phyloP scores from a whole-genome alignment of 2,113 vertebrate species.

The Bucco capensis region DNA sequence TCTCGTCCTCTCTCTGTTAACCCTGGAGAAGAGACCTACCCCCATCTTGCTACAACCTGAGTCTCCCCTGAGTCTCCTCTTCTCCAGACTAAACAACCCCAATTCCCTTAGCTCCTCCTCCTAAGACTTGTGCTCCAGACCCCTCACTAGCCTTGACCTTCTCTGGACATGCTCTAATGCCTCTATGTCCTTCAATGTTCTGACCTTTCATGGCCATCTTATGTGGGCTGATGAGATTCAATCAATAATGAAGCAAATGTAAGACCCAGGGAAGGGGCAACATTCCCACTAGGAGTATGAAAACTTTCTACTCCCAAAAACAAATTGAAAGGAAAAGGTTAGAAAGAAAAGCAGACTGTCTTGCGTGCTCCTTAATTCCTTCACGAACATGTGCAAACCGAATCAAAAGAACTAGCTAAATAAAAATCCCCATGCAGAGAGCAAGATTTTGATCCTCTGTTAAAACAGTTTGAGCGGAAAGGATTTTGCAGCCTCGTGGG shows the following conservation, averaged over 20 bases:
- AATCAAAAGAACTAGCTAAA: conserved; percentile 39
- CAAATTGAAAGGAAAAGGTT: neutral
- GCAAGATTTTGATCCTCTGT: conserved; percentile 46
- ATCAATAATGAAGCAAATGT: neutral
- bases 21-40: no score
- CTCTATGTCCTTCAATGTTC: no score
- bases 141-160: no score
- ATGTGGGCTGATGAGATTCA: neutral
- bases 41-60: no score
- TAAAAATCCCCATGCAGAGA: neutral
- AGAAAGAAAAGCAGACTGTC: neutral
- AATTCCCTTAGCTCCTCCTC: no score
- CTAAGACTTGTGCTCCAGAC: no score
- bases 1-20: no score
- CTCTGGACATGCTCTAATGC: no score
- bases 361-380: neutral
- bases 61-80: no score
- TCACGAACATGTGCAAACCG: neutral
- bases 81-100: no score
- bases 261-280: neutral
- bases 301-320: neutral
- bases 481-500: conserved; percentile 55
- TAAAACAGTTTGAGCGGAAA: conserved; percentile 56
- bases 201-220: neutral
- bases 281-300: neutral